Conservation (phyloP, 2,888 invertebrate species). For the Labia minor region DNA sequence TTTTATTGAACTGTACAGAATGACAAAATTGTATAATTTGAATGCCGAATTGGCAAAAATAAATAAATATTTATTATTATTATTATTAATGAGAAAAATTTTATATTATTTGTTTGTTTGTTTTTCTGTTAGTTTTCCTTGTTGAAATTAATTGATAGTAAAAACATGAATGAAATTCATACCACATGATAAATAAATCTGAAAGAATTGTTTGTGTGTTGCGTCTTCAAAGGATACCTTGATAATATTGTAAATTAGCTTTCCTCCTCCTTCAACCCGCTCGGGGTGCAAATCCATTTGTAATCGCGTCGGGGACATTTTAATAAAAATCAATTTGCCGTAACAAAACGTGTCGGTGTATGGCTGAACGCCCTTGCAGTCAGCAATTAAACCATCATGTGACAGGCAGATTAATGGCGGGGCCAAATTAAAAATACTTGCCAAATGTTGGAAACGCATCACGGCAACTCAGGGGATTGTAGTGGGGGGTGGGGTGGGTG, state of each 20-base stretch:
- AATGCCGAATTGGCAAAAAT: too few relatives aligned
- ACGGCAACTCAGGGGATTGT: background rate
- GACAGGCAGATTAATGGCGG: background rate
- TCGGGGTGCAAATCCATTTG: background rate
- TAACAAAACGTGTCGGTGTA: background rate
- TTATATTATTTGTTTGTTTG: too few relatives aligned
- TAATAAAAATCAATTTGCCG: conserved; percentile 8
- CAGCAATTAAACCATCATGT: conserved; percentile 8
- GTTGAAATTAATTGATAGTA: too few relatives aligned
- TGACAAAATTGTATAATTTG: too few relatives aligned
- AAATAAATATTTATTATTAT: too few relatives aligned
- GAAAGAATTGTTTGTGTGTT: too few relatives aligned
- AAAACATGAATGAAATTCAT: too few relatives aligned
- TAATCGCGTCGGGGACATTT: background rate
- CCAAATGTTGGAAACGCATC: conserved; percentile 7
- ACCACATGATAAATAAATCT: too few relatives aligned
- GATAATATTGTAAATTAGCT: background rate
- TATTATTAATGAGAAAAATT: too few relatives aligned
- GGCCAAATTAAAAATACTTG: conserved; percentile 13
- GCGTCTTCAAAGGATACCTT: background rate
- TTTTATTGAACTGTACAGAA: too few relatives aligned
- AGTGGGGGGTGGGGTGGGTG: too few relatives aligned
- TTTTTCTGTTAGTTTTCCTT: too few relatives aligned
- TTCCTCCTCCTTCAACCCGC: background rate
- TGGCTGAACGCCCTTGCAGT: background rate